Percentiles rank a stretch among this genome's conserved stretches.
Conservation (phyloP, 2,888 invertebrate species). For the Brachynemurus nebulosus region DNA sequence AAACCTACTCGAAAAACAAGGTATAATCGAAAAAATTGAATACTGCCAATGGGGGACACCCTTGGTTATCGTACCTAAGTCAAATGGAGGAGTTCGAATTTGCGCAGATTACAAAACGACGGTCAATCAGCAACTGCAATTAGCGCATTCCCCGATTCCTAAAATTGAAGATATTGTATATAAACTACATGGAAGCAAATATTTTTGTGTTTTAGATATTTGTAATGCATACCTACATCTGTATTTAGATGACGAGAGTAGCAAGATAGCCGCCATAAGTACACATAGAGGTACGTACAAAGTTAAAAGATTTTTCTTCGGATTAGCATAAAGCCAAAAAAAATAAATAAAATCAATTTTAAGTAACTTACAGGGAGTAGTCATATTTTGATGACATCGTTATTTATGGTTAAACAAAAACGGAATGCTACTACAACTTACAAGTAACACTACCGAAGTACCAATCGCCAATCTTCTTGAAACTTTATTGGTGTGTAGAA, state of each 20-base stretch:
- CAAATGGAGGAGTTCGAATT: no score
- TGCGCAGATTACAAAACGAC: slow-evolving; percentile 10
- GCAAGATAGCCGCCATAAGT: slow-evolving; percentile 6
- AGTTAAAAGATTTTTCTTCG: slow-evolving; percentile 8
- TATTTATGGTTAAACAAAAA: background rate
- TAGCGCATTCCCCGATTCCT: slow-evolving; percentile 23
- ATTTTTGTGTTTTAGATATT: slow-evolving; percentile 17
- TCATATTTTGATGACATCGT: background rate
- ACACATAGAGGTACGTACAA: slow-evolving; percentile 10
- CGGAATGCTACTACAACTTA: background rate
- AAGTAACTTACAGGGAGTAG: background rate
- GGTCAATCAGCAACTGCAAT: slow-evolving; percentile 10
- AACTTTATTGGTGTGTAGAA: no score
- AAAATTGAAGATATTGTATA: slow-evolving; percentile 16
- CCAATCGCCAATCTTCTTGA: no score
- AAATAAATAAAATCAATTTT: slow-evolving; percentile 2
- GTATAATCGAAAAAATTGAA: background rate
- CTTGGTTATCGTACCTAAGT: slow-evolving; percentile 11
- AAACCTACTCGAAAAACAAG: background rate
- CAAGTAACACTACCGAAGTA: no score
- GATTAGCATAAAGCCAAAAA: slow-evolving; percentile 8
- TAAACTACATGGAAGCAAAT: slow-evolving; percentile 15
- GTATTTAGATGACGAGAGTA: slow-evolving; percentile 8
- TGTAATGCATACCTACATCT: slow-evolving; percentile 10
- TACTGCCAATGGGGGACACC: slow-evolving; percentile 7